Percentiles rank a stretch among this genome's conserved stretches.
phyloP scores from a whole-genome alignment of 2,888 invertebrate species.

The Ephialtes manifestator region DNA sequence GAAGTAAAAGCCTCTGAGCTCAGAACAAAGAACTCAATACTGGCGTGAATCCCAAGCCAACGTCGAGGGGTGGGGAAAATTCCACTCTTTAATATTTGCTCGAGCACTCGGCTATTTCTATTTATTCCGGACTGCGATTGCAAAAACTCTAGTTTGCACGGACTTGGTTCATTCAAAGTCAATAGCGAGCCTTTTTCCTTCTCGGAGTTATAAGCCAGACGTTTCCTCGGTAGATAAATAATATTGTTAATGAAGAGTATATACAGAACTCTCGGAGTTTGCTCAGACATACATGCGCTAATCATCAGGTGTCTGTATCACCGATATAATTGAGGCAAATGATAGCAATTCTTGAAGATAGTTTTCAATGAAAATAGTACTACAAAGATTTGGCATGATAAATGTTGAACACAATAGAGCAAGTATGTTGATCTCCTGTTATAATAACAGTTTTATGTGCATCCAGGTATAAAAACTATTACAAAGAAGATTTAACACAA shows the following conservation, averaged over 20 bases:
- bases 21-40: constrained; percentile 3
- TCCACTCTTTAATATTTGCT: constrained; percentile 14
- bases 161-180: constrained; percentile 9
- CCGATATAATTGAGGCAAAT: not conserved
- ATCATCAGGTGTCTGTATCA: not conserved
- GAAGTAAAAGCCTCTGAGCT: not conserved
- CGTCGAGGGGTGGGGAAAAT: not conserved
- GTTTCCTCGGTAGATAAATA: constrained; percentile 10
- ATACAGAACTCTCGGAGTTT: not conserved
- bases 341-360: not conserved
- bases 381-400: too few species aligned
- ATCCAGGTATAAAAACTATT: too few species aligned
- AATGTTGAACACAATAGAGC: not conserved
- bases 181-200: constrained; percentile 21
- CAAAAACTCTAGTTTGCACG: not conserved
- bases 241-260: not conserved
- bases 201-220: not conserved
- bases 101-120: not conserved
- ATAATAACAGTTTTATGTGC: too few species aligned
- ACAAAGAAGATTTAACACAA: too few species aligned
- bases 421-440: too few species aligned
- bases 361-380: not conserved
- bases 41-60: not conserved
- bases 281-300: not conserved
- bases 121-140: not conserved